Conservation (phyloP, 2,797 vertebrate species). For the Dryobates pubescens region DNA sequence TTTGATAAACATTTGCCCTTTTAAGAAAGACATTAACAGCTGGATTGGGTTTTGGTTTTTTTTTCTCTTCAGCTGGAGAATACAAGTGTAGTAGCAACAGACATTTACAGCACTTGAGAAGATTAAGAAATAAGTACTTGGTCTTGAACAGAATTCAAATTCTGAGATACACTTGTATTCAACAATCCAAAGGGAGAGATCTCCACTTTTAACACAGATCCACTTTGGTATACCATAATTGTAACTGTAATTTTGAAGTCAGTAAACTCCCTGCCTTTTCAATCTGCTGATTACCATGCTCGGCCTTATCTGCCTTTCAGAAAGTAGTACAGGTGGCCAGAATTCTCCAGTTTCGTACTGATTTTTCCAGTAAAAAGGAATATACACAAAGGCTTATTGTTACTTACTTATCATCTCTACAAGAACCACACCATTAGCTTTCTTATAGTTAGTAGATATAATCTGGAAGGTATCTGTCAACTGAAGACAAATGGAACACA, state of each 20-base stretch:
- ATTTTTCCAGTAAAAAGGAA: conserved; percentile 31
- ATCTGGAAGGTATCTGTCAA: conserved; percentile 25
- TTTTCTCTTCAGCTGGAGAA: background rate
- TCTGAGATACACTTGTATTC: background rate
- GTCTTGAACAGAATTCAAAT: background rate
- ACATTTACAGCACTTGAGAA: background rate
- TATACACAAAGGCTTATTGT: background rate
- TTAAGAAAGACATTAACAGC: background rate
- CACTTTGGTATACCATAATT: conserved; percentile 1
- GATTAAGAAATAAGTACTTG: background rate
- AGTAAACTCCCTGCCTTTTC: background rate
- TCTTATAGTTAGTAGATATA: background rate
- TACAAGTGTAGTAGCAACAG: background rate
- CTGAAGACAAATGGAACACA: conserved; percentile 8
- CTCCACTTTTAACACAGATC: background rate
- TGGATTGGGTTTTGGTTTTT: background rate
- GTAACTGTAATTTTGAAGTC: conserved; percentile 42
- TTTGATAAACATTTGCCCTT: background rate
- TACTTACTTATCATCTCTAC: background rate
- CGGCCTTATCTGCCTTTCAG: background rate
- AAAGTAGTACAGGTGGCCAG: background rate
- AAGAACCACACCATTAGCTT: background rate
- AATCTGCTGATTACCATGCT: background rate
- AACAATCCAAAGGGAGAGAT: background rate
- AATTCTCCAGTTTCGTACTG: conserved; percentile 26